Evolutionary conservation across 2,797 vertebrate genomes (phyloP), one percentile per base, ranked within the genome.

Genomic region (Pseudochirops corinnae): DNA sequence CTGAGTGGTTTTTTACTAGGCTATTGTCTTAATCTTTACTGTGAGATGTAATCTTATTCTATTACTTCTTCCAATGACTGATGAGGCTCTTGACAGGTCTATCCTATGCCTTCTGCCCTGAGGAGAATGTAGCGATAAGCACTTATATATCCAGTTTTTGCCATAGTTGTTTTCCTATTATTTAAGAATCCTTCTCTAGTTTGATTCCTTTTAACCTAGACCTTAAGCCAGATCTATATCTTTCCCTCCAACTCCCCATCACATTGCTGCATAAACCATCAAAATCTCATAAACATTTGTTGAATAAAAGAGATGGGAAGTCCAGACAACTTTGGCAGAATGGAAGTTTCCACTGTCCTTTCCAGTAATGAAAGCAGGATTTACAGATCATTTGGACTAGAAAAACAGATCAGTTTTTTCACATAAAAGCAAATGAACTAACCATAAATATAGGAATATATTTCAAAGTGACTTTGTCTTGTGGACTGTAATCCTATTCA

Each of bases 281-380:
- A 5, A 56, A 94, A 82, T 39, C 62, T 82, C 18, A 94, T 93
- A 93, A 94, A 56, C 95, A 52, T 91, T 82, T 90, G 39, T 56
- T 91, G 55, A 95, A 74, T 96, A 93, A 93, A 91, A 57, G 93
- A n/a, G 57, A 95, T n/a, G 91, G 94, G 56, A 95, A 97, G 92
- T n/a, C 11, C 52, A 91, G 67, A 33, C 74, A 96, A 60, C 26
- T 24, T 56, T 82, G 62, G 53, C 92, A 92, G 18, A 82, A 62
- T 29, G 31, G 46, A 91, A 24, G 26, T 39, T 93, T 95, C 91
- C 57, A 46, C 33, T 93, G 95, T 94, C 93, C 82, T 91, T 58
- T 28, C 31, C 67, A 94, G 46, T 91, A 60, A 90, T 53, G 53
- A 67, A 14, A 39, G 26, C 12, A 93, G 24, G 56, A 95, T 92